phyloP scores from a whole-genome alignment of 2,888 invertebrate genomes.

The Clunio marinus region DNA sequence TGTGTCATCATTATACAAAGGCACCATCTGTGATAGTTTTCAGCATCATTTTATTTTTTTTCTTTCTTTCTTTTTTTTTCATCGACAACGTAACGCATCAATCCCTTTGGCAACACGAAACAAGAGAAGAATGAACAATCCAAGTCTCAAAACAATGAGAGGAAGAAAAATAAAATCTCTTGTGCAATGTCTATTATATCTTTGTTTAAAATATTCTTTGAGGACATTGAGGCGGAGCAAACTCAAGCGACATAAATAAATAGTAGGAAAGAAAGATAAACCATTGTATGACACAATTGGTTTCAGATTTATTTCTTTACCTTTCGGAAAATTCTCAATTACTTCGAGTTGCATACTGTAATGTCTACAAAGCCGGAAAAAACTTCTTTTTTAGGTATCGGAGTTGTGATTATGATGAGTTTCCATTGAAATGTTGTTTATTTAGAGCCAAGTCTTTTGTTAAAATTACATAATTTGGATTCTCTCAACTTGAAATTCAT shows the following conservation, averaged over 20 bases:
- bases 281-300: neutral
- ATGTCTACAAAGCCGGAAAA: constrained; percentile 23
- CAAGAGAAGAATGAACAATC: constrained; percentile 18
- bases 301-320: neutral
- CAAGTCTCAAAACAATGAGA: neutral
- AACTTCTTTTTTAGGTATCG: neutral
- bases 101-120: constrained; percentile 19
- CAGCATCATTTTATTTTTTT: constrained; percentile 18
- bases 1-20: constrained; percentile 26
- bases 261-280: neutral
- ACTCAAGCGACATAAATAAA: constrained; percentile 6
- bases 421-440: neutral
- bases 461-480: constrained; percentile 18
- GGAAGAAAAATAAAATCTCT: neutral
- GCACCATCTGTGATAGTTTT: constrained; percentile 36
- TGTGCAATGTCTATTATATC: constrained; percentile 21
- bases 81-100: constrained; percentile 15
- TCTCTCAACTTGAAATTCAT: constrained; percentile 8
- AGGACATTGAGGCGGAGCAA: constrained; percentile 35
- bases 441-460: constrained; percentile 7
- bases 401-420: neutral
- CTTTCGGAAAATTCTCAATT: neutral
- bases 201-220: neutral
- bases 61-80: constrained; percentile 3
- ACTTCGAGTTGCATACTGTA: neutral